Evolutionary conservation across 1,140 invertebrate species (phyloP).

Genomic region (Ridgeia piscesae): DNA sequence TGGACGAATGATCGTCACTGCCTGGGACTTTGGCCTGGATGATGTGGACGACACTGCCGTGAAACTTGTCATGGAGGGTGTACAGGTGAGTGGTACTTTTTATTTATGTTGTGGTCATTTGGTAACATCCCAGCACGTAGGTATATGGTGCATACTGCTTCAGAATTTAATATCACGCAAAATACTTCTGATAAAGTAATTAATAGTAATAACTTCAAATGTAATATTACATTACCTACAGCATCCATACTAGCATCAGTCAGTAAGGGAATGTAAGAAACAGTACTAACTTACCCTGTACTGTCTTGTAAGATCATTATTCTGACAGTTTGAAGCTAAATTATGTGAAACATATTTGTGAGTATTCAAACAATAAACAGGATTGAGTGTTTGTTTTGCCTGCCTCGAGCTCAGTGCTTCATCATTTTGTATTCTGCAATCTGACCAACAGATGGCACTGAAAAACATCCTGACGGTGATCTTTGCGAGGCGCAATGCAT

Average conservation of each 20-base stretch:
- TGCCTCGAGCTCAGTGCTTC: background rate
- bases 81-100: conserved; percentile 60
- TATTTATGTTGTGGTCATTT: no score
- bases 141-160: no score
- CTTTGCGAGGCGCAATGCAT: conserved; percentile 72
- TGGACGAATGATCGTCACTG: conserved; percentile 75
- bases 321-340: background rate
- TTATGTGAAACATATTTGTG: background rate
- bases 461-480: conserved; percentile 77
- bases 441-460: conserved; percentile 61
- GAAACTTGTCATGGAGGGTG: conserved; percentile 72
- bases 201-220: no score
- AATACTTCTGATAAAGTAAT: no score
- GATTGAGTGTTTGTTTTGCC: background rate
- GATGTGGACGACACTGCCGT: conserved; percentile 77
- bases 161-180: no score
- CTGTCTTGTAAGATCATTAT: background rate
- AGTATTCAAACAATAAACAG: background rate
- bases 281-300: no score
- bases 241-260: no score
- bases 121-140: no score
- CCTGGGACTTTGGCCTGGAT: conserved; percentile 79
- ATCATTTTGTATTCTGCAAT: conserved; percentile 16
- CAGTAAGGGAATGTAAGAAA: no score
- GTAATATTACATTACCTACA: no score